These are phyloP conservation scores for Oxycera nigricornis DNA, from an alignment of 2,888 invertebrate genomes.

Conservation along the genomic window DNA sequence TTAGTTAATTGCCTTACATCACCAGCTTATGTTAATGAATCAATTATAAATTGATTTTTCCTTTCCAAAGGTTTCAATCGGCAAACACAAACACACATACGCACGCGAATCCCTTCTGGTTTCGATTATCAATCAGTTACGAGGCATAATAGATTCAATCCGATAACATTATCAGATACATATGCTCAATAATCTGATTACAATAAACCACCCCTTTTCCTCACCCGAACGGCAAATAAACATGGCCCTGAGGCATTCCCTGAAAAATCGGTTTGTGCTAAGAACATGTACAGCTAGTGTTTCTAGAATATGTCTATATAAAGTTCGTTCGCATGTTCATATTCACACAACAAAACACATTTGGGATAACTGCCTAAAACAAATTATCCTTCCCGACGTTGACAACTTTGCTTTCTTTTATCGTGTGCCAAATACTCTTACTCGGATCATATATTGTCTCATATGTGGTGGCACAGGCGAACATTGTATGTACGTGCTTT, in stretches of 20 bases:
- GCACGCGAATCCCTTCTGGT: background rate
- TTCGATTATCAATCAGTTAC: conserved; percentile 15
- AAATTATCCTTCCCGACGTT: conserved; percentile 40
- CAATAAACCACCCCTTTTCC: conserved; percentile 25
- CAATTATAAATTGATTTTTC: background rate
- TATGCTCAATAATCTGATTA: conserved; percentile 28
- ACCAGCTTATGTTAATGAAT: background rate
- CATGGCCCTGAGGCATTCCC: background rate
- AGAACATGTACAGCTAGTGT: background rate
- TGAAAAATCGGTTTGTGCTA: background rate
- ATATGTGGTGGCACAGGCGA: background rate
- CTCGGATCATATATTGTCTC: background rate
- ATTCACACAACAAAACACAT: conserved; percentile 6
- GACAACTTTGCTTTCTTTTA: conserved; percentile 29
- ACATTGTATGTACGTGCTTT: background rate
- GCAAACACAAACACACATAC: background rate
- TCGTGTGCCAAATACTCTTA: conserved; percentile 6
- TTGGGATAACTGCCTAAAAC: conserved; percentile 41
- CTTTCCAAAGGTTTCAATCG: no score
- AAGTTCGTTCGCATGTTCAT: background rate
- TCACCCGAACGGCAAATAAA: background rate
- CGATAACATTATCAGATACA: conserved; percentile 23
- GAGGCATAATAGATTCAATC: conserved; percentile 16
- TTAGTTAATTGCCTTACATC: background rate
- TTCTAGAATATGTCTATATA: conserved; percentile 3